Base-by-base conservation (phyloP, 2,888 invertebrate genomes). In the Eledone cirrhosa region DNA sequence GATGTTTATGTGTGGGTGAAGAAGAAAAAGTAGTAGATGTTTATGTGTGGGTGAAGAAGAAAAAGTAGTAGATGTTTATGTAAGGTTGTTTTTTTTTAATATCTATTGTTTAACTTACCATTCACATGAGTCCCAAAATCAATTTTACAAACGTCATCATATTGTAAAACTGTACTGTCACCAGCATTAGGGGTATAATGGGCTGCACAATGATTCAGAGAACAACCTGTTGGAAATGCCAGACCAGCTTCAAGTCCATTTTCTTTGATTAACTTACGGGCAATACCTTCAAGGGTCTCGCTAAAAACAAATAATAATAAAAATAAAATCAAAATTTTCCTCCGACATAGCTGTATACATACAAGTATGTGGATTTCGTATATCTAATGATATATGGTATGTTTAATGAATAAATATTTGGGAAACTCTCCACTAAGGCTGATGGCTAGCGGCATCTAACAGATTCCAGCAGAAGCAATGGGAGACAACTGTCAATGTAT, bases 151-250 rank as follows among this genome's bases (percentile, higher is more conserved):
- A 99, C 98, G 91, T 99, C 99, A 88, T 99, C 97, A 87, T 96
- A 96, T 84, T 95, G 94, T 77, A 99, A 92, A 16, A 99, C 97
- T 0, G 99, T 99, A 16, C 94, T 93, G 91, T 99, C 99, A 19
- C 98, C 99, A 78, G 97, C 97, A 91, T 99, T 99, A 7, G 99
- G 99, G 22, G 99, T 99, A 89, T 99, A 99, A 92, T 99, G 99
- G 77, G 99, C 99, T 79, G 99, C 99, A 90, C 98, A 99, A 91
- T 99, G 96, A 92, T 99, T 99, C 53, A 98, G 93, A n/a, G 98
- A 98, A 90, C 98, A 98, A 0, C 99, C 99, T 0, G 98, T 99
- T 0, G 99, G 99, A 91, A 99, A 99, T 4, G 93, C 93, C 77
- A 93, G 86, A 24, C 93, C 99, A 2, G 99, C 97, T 86, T 97